phyloP scores from a whole-genome alignment of 2,888 invertebrate genomes.

The Pachycephus smyrnensis region DNA sequence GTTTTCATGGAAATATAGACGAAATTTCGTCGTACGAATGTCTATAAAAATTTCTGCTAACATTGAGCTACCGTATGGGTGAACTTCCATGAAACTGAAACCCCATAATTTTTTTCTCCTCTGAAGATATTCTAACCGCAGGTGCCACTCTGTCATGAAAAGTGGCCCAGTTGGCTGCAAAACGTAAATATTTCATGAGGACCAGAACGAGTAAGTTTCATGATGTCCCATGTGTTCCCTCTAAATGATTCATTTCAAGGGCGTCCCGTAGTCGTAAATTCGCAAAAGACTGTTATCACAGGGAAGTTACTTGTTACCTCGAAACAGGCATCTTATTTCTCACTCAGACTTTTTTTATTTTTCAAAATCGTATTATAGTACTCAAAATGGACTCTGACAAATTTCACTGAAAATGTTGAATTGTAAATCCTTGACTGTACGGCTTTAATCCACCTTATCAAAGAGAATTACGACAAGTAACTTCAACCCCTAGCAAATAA shows the following conservation, averaged over 20 bases:
- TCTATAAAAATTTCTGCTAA: neutral
- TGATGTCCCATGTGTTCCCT: neutral
- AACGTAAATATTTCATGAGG: conserved; percentile 56
- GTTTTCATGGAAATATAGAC: neutral
- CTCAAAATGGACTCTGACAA: neutral
- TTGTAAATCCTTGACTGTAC: neutral
- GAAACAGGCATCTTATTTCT: neutral
- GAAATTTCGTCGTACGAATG: neutral
- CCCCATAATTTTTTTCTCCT: neutral
- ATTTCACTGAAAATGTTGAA: neutral
- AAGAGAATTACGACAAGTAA: neutral
- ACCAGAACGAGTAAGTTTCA: conserved; percentile 35
- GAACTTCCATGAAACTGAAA: neutral
- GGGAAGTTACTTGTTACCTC: neutral
- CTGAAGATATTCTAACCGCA: conserved; percentile 34
- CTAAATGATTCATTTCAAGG: neutral
- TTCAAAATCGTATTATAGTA: neutral
- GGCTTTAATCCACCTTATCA: neutral
- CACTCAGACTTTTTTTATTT: neutral
- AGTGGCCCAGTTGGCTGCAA: conserved; percentile 47
- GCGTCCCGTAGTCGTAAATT: neutral
- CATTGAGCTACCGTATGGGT: neutral
- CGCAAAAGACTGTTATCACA: neutral
- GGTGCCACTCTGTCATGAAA: conserved; percentile 46
- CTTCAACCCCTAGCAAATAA: neutral